Base-by-base conservation (phyloP, 1,140 invertebrate genomes). In the Argopecten irradians region DNA sequence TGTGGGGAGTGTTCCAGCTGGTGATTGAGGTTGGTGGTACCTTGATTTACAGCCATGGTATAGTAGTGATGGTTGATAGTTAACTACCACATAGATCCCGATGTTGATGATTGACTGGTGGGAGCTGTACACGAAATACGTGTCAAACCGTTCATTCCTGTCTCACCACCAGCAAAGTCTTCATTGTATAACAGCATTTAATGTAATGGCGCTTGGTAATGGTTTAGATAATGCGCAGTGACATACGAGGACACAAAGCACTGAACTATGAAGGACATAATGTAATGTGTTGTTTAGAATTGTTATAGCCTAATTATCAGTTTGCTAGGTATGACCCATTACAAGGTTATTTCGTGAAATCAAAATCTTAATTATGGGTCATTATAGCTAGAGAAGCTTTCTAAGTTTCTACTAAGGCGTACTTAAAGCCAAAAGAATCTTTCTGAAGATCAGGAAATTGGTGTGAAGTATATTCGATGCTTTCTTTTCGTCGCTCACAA, bases 1-100 rank as follows among this genome's bases (percentile, higher is more conserved):
- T 71, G 22, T 71, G n/a, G 55, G 28, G 55, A 71, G 55, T n/a
- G n/a, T n/a, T 1, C 22, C 28, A 28, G 55, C 22, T 3, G 2
- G 55, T 71, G 55, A 71, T 71, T 71, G 55, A 71, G n/a, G 55
- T 3, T n/a, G 55, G 55, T n/a, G 55, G 55, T 71, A 71, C 55
- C 55, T 71, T n/a, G 55, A 71, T 71, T 71, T 28, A 71, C 55
- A 71, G 16, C 55, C 55, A 71, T 71, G n/a, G 55, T 71, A 28
- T 28, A 28, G 55, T n/a, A n/a, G 5, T 71, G 55, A 71, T 71
- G 55, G 55, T 28, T 71, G 55, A 71, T n/a, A 22, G 55, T 71
- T 71, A 28, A 16, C 55, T 71, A 71, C n/a, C 55, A 28, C 55
- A 71, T 71, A 22, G 5, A 71, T 71, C 28, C 22, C 28, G 55